Evolutionary conservation across 2,797 vertebrate species (phyloP).

Genomic region (Epinephelus malabaricus): DNA sequence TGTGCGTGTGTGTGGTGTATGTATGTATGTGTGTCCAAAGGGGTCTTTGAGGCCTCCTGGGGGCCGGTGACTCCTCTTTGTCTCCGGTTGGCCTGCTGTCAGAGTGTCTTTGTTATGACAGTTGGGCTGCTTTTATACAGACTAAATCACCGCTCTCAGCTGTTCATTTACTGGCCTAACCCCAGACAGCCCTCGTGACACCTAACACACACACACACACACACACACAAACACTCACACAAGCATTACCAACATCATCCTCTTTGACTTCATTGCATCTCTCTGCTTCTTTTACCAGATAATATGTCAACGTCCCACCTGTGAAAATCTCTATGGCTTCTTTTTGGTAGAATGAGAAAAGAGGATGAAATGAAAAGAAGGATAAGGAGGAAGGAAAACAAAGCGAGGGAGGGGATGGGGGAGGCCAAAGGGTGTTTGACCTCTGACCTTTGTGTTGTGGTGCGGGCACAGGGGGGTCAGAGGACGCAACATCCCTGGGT

Average conservation of each 20-base stretch:
- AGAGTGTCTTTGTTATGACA: constrained; percentile 88
- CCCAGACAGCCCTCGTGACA: constrained; percentile 78
- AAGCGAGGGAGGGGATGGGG: constrained; percentile 48
- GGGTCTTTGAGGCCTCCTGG: constrained; percentile 81
- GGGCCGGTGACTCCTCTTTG: constrained; percentile 86
- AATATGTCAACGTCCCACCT: constrained; percentile 25
- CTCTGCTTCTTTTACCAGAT: constrained; percentile 28
- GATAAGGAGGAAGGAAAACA: constrained; percentile 63
- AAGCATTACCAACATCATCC: constrained; percentile 36
- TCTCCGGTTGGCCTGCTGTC: constrained; percentile 83
- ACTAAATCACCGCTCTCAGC: constrained; percentile 88
- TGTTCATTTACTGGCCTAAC: constrained; percentile 88
- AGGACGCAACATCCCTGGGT: constrained; percentile 68
- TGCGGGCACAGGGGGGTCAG: constrained; percentile 77
- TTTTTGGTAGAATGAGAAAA: constrained; percentile 37
- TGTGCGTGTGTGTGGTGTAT: constrained; percentile 39
- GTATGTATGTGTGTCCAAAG: constrained; percentile 64
- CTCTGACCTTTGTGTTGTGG: constrained; percentile 72
- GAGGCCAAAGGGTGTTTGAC: constrained; percentile 73
- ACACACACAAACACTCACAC: constrained; percentile 39
- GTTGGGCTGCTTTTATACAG: constrained; percentile 87
- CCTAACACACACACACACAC: constrained; percentile 55
- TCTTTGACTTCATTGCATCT: constrained; percentile 37
- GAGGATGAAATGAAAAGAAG: constrained; percentile 62
- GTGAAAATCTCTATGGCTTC: constrained; percentile 31